Conservation (phyloP, 2,113 vertebrate species). For the Raphicerus campestris region DNA sequence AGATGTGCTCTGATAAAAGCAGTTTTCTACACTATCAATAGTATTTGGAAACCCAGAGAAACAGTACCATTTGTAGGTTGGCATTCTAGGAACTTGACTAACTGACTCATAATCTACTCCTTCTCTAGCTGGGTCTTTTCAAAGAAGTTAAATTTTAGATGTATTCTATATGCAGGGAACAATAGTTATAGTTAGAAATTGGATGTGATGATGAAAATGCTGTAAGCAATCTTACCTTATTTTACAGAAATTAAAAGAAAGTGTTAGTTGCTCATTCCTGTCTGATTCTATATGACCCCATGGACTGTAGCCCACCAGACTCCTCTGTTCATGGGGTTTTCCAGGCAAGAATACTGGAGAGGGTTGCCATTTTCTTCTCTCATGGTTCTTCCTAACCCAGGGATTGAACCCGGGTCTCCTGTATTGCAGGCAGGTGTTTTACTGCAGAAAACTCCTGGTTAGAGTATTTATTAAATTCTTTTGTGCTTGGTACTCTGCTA, state of each 20-base stretch:
- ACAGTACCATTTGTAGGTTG: not conserved
- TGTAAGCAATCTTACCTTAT: not conserved
- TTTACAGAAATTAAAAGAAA: not conserved
- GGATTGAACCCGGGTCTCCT: not conserved
- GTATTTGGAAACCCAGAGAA: not conserved
- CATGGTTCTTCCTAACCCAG: not conserved
- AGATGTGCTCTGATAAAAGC: not conserved
- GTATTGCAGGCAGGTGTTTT: not conserved
- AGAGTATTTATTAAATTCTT: not conserved
- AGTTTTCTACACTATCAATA: not conserved
- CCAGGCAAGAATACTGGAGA: not conserved
- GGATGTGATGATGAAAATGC: not conserved
- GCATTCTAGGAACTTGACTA: not conserved
- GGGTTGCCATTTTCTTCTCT: not conserved
- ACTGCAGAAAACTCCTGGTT: not conserved
- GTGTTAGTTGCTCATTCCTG: not conserved
- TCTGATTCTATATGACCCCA: not conserved
- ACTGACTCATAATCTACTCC: not conserved
- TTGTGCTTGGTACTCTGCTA: not conserved
- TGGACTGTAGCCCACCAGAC: not conserved
- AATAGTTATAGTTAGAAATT: not conserved
- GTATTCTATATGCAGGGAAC: not conserved
- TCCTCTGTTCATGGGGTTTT: not conserved
- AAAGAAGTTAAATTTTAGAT: not conserved
- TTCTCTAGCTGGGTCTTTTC: not conserved